phyloP scores from a whole-genome alignment of 2,113 vertebrate genomes.

The Atlantisia rogersi region DNA sequence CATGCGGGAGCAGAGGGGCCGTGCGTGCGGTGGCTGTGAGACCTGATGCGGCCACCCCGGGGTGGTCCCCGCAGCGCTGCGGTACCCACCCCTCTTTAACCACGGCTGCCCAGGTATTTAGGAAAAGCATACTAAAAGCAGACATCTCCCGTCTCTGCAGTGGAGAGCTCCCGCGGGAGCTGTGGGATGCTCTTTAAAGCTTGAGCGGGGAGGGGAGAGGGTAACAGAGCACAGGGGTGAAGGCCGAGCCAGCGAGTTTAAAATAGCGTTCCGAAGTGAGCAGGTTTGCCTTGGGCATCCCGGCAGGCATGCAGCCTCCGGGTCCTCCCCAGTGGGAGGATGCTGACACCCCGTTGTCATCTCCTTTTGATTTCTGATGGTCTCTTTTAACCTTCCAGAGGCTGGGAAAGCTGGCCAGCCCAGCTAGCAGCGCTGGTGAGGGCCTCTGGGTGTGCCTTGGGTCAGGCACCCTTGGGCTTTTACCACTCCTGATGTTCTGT shows the following conservation, averaged over 20 bases:
- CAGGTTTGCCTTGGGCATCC: constrained; percentile 22
- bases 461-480: rapidly evolving
- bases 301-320: not conserved
- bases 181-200: constrained; percentile 21
- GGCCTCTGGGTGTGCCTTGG: rapidly evolving
- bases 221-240: not conserved
- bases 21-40: not conserved
- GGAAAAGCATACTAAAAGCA: not conserved
- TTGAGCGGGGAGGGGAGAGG: not conserved
- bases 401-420: not conserved
- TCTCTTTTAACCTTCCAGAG: not conserved
- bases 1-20: not conserved
- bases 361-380: not conserved
- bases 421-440: not conserved
- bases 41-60: rapidly evolving
- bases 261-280: not conserved
- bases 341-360: not conserved
- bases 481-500: not conserved
- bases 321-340: not conserved
- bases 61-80: not conserved
- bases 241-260: not conserved
- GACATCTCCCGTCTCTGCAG: not conserved
- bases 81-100: not conserved
- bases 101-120: not conserved
- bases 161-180: not conserved